phyloP scores from a whole-genome alignment of 2,113 vertebrate genomes.

The Nanorana parkeri region DNA sequence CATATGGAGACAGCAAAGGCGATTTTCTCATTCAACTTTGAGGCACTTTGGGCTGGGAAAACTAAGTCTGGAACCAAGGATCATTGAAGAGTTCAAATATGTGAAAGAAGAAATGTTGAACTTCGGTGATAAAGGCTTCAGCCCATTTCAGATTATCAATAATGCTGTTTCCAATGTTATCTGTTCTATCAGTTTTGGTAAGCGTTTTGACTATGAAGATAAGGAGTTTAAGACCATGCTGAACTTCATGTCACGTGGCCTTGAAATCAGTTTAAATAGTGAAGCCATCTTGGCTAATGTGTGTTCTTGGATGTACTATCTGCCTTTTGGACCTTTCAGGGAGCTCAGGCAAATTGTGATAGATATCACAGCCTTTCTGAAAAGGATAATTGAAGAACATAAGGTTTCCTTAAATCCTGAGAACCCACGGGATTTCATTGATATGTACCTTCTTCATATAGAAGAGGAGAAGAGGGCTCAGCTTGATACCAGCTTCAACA shows the following conservation, averaged over 20 bases:
- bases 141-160: constrained; percentile 77
- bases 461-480: constrained; percentile 72
- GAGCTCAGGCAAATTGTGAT: constrained; percentile 83
- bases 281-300: constrained; percentile 85
- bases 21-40: constrained; percentile 88
- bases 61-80: constrained; percentile 87
- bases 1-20: constrained; percentile 89
- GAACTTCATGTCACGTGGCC: constrained; percentile 80
- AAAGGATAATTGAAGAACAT: constrained; percentile 85
- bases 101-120: constrained; percentile 84
- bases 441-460: constrained; percentile 91
- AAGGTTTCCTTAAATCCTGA: constrained; percentile 76
- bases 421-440: constrained; percentile 89
- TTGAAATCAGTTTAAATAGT: constrained; percentile 84
- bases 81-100: constrained; percentile 81
- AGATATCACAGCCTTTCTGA: constrained; percentile 89
- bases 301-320: constrained; percentile 86
- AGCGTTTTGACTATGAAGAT: constrained; percentile 85
- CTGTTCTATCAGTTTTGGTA: constrained; percentile 88
- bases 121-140: constrained; percentile 70
- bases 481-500: constrained; percentile 80
- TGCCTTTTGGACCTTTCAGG: constrained; percentile 86
- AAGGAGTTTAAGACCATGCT: constrained; percentile 82
- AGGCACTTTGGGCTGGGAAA: constrained; percentile 90
- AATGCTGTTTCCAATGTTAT: constrained; percentile 91